Base-by-base conservation (phyloP, 2,113 vertebrate genomes). In the Takifugu bimaculatus region DNA sequence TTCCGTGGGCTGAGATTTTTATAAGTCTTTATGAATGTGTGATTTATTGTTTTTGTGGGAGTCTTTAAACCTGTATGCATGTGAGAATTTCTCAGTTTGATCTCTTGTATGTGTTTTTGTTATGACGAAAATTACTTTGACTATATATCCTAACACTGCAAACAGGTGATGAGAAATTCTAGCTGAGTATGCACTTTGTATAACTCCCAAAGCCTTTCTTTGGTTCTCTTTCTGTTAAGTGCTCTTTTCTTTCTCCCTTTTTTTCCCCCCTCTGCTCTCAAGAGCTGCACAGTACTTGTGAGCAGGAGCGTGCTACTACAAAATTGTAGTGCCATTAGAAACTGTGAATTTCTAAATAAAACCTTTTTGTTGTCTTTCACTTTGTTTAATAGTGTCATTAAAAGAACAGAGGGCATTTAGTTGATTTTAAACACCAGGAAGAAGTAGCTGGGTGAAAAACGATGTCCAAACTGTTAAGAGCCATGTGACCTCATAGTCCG, bases 261-360 rank as follows among this genome's bases (percentile, higher is more conserved):
- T 47, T 70, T 28, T 52, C 29, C 79, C 62, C 6, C n/a, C 4
- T 15, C n/a, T 48, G n/a, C 74, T 87, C 71, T 82, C 42, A 85
- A 76, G 73, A 85, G 79, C 89, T 74, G 88, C 90, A 91, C 79
- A 83, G 80, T 85, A 87, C 89, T 89, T 91, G 90, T 89, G 87
- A 92, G 88, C 86, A 88, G 83, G 84, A 92, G 83, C 82, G 89
- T 93, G 79, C 93, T 92, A 95, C 94, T 93, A 93, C 94, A 85
- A 88, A 93, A 64, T 43, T 95, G 94, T 96, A 96, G 95, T 96
- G 93, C 94, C 93, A 94, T 94, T 97, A 98, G 95, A 98, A 99
- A 99, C 97, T 99, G 96, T 99, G 97, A 99, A 99, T 98, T 99
- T 97, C 92, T 94, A 93, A 98, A 99, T 99, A 99, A 99, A 98